Evolutionary conservation across 2,797 vertebrate genomes (phyloP).

Genomic region (Dromococcyx pavoninus): DNA sequence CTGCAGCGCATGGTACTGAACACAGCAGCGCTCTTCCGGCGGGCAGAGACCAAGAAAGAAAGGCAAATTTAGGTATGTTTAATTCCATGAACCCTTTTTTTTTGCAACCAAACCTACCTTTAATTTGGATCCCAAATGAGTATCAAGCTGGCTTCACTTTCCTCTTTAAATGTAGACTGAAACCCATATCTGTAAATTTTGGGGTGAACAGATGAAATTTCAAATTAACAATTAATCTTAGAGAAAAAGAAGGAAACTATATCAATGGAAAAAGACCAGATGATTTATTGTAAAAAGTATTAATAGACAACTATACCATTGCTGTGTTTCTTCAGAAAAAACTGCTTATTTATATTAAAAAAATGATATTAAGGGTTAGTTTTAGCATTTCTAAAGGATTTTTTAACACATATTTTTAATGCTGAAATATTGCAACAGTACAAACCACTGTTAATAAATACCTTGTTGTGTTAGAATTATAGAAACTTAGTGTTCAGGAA

Average conservation of each 20-base stretch:
- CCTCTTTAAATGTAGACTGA: not conserved
- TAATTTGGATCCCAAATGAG: not conserved
- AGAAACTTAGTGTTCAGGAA: not conserved
- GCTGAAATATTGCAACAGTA: not conserved
- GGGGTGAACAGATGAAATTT: not conserved
- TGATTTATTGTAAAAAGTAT: not conserved
- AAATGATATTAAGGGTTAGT: not conserved
- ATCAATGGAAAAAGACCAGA: not conserved
- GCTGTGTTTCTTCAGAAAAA: not conserved
- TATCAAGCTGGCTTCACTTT: not conserved
- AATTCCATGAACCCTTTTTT: not conserved
- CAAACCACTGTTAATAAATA: not conserved
- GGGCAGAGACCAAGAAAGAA: slow-evolving; percentile 16
- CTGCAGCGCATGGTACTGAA: slow-evolving; percentile 3
- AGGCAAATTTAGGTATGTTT: slow-evolving; percentile 69
- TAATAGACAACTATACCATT: not conserved
- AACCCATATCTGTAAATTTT: not conserved
- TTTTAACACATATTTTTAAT: not conserved
- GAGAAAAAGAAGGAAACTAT: not conserved
- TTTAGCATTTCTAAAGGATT: not conserved
- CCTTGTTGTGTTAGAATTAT: not conserved
- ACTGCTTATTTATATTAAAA: not conserved
- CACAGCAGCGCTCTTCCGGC: not conserved
- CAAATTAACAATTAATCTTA: not conserved
- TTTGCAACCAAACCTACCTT: not conserved